Evolutionary conservation across 1,140 invertebrate species (phyloP), one percentile per base, ranked within the genome.

Genomic region (Drosophila sucinea): DNA sequence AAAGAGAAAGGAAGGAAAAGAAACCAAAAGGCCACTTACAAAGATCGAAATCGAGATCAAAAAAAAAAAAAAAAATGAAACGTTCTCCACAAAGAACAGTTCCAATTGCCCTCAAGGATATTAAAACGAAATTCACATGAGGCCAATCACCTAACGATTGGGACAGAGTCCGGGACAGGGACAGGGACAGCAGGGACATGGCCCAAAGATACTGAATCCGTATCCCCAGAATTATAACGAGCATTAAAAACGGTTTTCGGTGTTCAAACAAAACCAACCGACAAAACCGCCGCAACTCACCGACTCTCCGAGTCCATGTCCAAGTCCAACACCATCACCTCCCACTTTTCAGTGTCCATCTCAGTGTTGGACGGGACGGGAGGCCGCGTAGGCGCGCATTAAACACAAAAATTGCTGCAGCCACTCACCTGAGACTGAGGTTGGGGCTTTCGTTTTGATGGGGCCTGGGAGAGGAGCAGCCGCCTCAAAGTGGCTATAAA

Each of bases 401-500:
- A 51, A 51, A 51, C 23, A 17, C 44, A 51, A 51, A 51, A 51
- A 51, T 51, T 51, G 44, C 23, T 51, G 44, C 73, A 72, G 60
- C 44, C 69, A 63, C 63, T 61, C 66, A 70, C 67, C 67, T 73
- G 66, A 38, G 25, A 29, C 33, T 38, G 35, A 38, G 7, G 5
- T 17, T 17, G 17, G 17, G 44, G 44, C 17, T 47, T 6, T 60
- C 30, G 41, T 35, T 55, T 73, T 10, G 55, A 25, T 57, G 27
- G 51, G 33, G 54, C 72, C 40, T 64, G 29, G 44, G 23, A 51
- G 44, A 38, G 57, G 64, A 79, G 70, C 17, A 17, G 17, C 17
- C 17, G 17, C 67, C 75, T 77, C 65, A 82, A 89, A 89, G 80
- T 84, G 84, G 77, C 84, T 77, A 89, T 87, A 87, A 89, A 87